Conservation (phyloP, 2,888 invertebrate genomes). For the Nineta flava region DNA sequence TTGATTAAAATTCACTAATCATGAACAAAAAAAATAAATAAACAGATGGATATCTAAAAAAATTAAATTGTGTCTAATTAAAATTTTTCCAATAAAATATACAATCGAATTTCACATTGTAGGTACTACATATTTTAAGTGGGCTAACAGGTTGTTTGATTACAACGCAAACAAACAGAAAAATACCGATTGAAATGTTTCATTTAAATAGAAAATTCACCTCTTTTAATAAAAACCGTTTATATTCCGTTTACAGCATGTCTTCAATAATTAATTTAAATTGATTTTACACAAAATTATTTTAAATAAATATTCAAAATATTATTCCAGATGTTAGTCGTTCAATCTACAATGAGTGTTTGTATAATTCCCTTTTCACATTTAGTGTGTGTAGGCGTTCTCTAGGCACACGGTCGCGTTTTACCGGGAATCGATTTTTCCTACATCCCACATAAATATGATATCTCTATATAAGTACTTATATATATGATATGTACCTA, state of each 20-base stretch:
- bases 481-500: too few relatives aligned
- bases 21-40: background rate
- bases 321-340: background rate
- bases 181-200: background rate
- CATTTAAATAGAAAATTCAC: background rate
- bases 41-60: background rate
- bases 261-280: background rate
- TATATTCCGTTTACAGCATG: background rate
- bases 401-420: background rate
- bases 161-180: background rate
- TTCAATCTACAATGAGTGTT: background rate
- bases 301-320: background rate
- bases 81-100: background rate
- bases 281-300: background rate
- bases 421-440: conserved; percentile 3
- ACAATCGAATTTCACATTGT: background rate
- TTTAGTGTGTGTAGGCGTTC: background rate
- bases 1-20: background rate
- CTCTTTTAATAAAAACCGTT: background rate
- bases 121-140: background rate
- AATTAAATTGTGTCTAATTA: background rate
- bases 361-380: background rate
- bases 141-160: conserved; percentile 1
- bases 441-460: background rate
- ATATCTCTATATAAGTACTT: too few relatives aligned